Conservation (phyloP, 2,888 invertebrate genomes). For the Nasonovia ribisnigri region DNA sequence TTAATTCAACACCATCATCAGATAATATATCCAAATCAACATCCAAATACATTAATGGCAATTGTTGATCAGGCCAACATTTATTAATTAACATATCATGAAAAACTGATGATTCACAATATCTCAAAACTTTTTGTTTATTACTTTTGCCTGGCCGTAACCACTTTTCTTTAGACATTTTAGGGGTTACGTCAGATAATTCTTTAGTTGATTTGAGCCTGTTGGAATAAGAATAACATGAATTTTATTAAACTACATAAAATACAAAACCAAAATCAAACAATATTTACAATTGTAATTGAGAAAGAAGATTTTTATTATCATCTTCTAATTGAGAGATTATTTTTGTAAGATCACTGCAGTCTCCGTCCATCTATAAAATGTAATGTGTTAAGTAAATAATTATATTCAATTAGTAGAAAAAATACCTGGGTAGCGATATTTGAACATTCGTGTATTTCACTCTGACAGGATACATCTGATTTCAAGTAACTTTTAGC, state of each 20-base stretch:
- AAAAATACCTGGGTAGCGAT: constrained; percentile 47
- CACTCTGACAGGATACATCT: constrained; percentile 61
- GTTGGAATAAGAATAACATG: neutral
- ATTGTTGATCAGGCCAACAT: constrained; percentile 58
- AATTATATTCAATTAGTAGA: neutral
- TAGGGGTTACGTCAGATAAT: neutral
- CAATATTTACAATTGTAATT: constrained; percentile 52
- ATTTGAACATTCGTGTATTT: constrained; percentile 9
- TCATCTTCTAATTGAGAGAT: constrained; percentile 40
- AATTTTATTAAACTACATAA: neutral
- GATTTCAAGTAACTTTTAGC: constrained; percentile 66
- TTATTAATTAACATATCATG: constrained; percentile 33
- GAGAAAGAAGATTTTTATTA: constrained; percentile 43
- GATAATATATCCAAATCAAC: constrained; percentile 22
- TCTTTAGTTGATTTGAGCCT: constrained; percentile 44
- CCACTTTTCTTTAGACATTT: constrained; percentile 47
- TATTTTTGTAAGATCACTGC: constrained; percentile 36
- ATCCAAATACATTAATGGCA: constrained; percentile 47
- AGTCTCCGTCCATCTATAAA: constrained; percentile 38
- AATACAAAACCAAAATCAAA: neutral
- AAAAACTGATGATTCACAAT: constrained; percentile 26
- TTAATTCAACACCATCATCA: constrained; percentile 53
- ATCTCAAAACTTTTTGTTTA: neutral
- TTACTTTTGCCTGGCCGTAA: constrained; percentile 17
- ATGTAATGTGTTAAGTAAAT: constrained; percentile 14